Percentiles rank a stretch among this genome's conserved stretches.
Evolutionary conservation across 2,113 vertebrate genomes (phyloP).

Genomic region (Dicrurus megarhynchus): DNA sequence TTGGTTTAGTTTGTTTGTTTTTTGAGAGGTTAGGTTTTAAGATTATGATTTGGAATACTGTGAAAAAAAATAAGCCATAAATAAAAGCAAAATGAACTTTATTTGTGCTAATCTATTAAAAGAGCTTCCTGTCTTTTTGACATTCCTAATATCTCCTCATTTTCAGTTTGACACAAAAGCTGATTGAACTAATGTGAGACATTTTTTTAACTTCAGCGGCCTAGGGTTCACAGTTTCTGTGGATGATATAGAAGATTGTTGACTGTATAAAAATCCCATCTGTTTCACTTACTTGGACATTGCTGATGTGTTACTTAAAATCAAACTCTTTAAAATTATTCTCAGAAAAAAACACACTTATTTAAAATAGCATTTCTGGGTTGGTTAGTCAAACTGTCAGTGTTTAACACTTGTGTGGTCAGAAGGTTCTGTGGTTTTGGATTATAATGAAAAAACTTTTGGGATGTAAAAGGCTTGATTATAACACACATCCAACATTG

Average conservation of each 20-base stretch:
- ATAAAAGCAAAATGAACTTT: neutral
- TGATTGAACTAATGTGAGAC: neutral
- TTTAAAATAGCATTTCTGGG: neutral
- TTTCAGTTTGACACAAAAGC: neutral
- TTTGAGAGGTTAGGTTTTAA: neutral
- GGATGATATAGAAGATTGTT: neutral
- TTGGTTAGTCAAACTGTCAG: neutral
- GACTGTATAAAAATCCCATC: neutral
- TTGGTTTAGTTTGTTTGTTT: neutral
- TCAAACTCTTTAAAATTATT: neutral
- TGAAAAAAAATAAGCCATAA: neutral
- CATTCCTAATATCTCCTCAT: neutral
- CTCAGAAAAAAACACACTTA: neutral
- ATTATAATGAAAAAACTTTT: neutral
- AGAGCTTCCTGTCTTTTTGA: neutral
- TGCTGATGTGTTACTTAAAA: neutral
- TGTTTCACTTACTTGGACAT: neutral
- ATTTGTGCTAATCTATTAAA: neutral
- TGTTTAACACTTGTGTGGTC: neutral
- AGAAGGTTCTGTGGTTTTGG: neutral
- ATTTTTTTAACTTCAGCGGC: neutral
- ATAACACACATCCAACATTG: neutral
- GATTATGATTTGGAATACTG: neutral
- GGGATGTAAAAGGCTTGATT: neutral
- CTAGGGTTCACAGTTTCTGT: neutral